phyloP scores from a whole-genome alignment of 2,888 invertebrate species.

The Dermolepida albohirtum region DNA sequence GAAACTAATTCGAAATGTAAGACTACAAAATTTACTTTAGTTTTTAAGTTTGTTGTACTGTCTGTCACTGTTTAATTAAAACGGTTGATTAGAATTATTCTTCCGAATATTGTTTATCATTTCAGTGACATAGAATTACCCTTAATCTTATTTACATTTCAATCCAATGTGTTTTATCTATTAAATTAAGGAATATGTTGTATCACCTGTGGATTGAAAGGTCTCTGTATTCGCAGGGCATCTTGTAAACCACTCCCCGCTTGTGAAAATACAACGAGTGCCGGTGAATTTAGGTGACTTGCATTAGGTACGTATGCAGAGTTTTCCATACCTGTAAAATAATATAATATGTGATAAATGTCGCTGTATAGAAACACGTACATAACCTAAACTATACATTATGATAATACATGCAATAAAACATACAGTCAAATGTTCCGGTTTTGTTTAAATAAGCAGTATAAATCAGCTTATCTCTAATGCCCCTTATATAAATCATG shows the following conservation, averaged over 20 bases:
- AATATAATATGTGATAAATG: constrained; percentile 13
- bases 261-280: constrained; percentile 81
- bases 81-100: too few species aligned
- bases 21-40: too few species aligned
- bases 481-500: constrained; percentile 38
- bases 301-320: constrained; percentile 78
- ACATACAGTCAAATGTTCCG: constrained; percentile 23
- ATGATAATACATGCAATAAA: constrained; percentile 38
- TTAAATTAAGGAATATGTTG: constrained; percentile 15
- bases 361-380: too few species aligned
- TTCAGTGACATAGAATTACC: too few species aligned
- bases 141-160: too few species aligned
- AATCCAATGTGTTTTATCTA: neutral
- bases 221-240: constrained; percentile 80
- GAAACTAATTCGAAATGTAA: too few species aligned
- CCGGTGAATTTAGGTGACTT: constrained; percentile 79
- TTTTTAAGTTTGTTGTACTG: too few species aligned
- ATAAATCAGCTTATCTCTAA: constrained; percentile 45
- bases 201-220: constrained; percentile 78
- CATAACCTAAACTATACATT: constrained; percentile 1
- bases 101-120: too few species aligned
- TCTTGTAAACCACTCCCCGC: constrained; percentile 80
- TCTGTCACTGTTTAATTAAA: too few species aligned
- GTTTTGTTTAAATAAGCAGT: constrained; percentile 41
- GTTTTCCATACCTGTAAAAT: constrained; percentile 72